Evolutionary conservation across 2,888 invertebrate species (phyloP), one percentile per base, ranked within the genome.

Genomic region (Philhelius pedissequus): DNA sequence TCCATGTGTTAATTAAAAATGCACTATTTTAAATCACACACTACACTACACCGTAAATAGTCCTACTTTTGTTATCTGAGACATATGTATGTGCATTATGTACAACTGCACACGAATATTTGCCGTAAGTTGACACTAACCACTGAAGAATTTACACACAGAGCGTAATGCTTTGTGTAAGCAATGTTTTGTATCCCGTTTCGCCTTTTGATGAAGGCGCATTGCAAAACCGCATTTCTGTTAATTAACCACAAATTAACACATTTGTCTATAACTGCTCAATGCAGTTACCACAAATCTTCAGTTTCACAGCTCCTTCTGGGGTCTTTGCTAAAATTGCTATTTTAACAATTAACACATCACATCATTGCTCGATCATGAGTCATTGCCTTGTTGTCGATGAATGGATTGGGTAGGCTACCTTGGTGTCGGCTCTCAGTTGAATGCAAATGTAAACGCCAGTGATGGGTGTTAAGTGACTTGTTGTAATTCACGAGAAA

Each of bases 181-280:
- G 69, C 60, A 68, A 11, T 32, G 43, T 68, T 48, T 50, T 38
- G 68, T 54, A 68, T 69, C 60, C 77, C 48, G 66, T 77, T 73
- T 54, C 32, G 48, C 71, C 54, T 54, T 78, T 83, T 69, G 43
- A 74, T 35, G 43, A 69, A 64, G 56, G 68, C 54, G 69, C 68
- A 40, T 48, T 27, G n/a, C 22, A 71, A n/a, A 83, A 78, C 82
- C 82, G 56, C 82, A 78, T 77, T 83, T 83, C 78, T 83, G 82
- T 50, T 83, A 83, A 83, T 83, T 78, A 64, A 78, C 82, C 82
- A 69, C 82, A 83, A 83, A 83, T 83, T 78, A 83, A 69, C 82
- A 83, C 82, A 78, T 78, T 74, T 83, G 64, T 78, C 22, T 54
- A 77, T 40, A 50, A 62, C 68, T 56, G 60, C 62, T 71, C 15